Evolutionary conservation across 2,888 invertebrate genomes (phyloP).

Genomic region (Orchestes rusci): DNA sequence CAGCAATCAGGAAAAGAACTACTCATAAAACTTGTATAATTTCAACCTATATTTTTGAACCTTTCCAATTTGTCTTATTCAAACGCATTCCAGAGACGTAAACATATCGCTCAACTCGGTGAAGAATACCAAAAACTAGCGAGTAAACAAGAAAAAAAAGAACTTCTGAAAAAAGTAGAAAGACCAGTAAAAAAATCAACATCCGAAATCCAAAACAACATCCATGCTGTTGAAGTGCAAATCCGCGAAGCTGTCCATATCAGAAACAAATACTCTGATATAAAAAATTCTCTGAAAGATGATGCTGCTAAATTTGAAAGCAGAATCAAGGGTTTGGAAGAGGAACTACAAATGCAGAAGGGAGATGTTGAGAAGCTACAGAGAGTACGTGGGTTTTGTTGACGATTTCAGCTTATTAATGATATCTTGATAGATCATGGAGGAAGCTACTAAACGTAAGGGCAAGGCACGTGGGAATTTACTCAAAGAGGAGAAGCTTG

Average conservation of each 20-base stretch:
- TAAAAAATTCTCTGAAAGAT: slow-evolving; percentile 59
- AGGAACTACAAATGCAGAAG: slow-evolving; percentile 59
- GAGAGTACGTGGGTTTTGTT: slow-evolving; percentile 28
- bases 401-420: no score
- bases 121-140: slow-evolving; percentile 55
- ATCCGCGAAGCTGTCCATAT: slow-evolving; percentile 76
- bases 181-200: slow-evolving; percentile 52
- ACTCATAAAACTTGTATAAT: no score
- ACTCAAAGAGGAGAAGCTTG: slow-evolving; percentile 61
- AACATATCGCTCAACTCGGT: slow-evolving; percentile 50
- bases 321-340: slow-evolving; percentile 61
- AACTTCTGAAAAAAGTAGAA: slow-evolving; percentile 41
- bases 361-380: slow-evolving; percentile 69
- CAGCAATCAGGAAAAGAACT: no score
- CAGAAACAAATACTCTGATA: slow-evolving; percentile 67
- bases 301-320: slow-evolving; percentile 70
- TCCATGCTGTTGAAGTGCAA: slow-evolving; percentile 73
- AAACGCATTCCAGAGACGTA: slow-evolving; percentile 45
- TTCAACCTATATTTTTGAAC: slow-evolving; percentile 3
- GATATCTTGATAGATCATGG: no score
- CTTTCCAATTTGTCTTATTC: background rate
- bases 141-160: slow-evolving; percentile 51
- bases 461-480: slow-evolving; percentile 62
- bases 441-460: slow-evolving; percentile 66
- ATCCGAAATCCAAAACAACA: slow-evolving; percentile 69